phyloP scores from a whole-genome alignment of 1,140 invertebrate species.

The Papilio helenus region DNA sequence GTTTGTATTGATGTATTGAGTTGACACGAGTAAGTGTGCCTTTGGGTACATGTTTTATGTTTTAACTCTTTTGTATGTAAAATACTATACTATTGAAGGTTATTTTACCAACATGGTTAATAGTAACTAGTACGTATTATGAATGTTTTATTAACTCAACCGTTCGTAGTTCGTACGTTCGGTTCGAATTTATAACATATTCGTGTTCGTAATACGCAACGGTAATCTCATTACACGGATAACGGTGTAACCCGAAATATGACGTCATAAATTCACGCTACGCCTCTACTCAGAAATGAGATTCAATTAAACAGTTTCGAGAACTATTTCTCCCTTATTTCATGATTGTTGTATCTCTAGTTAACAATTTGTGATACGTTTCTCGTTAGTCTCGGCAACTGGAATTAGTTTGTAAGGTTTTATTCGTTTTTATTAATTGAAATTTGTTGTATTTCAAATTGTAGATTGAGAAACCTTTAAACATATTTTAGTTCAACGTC shows the following conservation, averaged over 20 bases:
- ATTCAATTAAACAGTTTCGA: conserved; percentile 16
- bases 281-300: background rate
- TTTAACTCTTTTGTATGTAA: background rate
- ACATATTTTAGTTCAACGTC: too few relatives aligned
- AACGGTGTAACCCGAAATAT: conserved; percentile 22
- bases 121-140: background rate
- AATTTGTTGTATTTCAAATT: background rate
- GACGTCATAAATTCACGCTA: conserved; percentile 14
- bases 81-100: background rate
- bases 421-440: background rate
- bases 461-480: too few relatives aligned
- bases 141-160: background rate
- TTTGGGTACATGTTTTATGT: background rate
- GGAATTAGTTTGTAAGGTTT: background rate
- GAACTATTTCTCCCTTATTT: conserved; percentile 6
- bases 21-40: background rate
- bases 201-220: background rate
- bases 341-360: background rate
- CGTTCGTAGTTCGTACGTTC: background rate
- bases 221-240: conserved; percentile 20
- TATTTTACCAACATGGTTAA: too few relatives aligned
- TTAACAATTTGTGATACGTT: background rate
- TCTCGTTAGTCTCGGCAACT: background rate
- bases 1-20: background rate
- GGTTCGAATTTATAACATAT: background rate